Evolutionary conservation across 2,888 invertebrate genomes (phyloP).

Genomic region (Liopterus haemorrhoidalis): DNA sequence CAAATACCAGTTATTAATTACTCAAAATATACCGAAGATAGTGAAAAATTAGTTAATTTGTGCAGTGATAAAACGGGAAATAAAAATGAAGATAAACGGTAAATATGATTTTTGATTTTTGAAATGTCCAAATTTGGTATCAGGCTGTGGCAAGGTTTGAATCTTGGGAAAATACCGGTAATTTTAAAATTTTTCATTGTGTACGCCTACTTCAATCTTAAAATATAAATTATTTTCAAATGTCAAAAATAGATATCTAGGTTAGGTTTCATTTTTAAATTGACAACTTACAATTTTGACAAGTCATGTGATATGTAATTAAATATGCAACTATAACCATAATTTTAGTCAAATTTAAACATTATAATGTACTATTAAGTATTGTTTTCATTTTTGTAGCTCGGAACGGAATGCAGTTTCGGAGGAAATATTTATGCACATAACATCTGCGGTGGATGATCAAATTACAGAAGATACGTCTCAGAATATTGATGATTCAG

Average conservation of each 20-base stretch:
- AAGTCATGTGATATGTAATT: no score
- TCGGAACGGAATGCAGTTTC: no score
- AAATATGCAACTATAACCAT: no score
- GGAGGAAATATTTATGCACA: slow-evolving; percentile 65
- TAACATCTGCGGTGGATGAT: slow-evolving; percentile 59
- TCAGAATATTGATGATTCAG: slow-evolving; percentile 57
- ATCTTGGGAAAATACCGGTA: slow-evolving; percentile 13
- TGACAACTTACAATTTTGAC: no score
- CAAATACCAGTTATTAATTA: slow-evolving; percentile 44
- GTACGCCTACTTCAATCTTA: no score
- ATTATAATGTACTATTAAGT: neutral
- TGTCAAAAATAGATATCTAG: no score
- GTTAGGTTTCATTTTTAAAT: no score
- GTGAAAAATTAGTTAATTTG: slow-evolving; percentile 39
- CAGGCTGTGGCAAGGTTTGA: slow-evolving; percentile 14
- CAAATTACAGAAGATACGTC: slow-evolving; percentile 61
- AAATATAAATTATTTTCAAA: no score
- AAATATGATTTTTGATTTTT: slow-evolving; percentile 32
- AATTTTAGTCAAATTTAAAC: slow-evolving; percentile 4
- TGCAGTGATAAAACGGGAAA: slow-evolving; percentile 44
- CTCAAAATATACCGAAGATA: slow-evolving; percentile 36
- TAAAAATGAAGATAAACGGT: slow-evolving; percentile 50
- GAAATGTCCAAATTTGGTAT: slow-evolving; percentile 29
- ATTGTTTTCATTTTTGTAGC: neutral
- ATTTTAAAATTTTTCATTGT: slow-evolving; percentile 19